These are phyloP conservation scores for Glaucidium brasilianum DNA, from an alignment of 2,113 vertebrate species.

Conservation along the genomic window DNA sequence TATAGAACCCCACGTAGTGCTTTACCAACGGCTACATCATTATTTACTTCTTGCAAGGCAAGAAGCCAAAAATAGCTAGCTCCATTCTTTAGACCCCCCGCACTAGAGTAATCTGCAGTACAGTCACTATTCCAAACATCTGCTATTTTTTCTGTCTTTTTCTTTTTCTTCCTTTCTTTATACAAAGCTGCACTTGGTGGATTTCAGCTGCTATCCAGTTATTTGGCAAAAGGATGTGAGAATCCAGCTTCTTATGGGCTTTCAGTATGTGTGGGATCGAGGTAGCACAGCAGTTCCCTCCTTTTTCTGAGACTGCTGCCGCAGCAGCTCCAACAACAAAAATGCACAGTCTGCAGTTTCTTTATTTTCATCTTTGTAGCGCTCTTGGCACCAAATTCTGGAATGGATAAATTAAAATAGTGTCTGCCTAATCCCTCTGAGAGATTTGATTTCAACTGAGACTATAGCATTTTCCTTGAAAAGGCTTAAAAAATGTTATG, in stretches of 20 bases:
- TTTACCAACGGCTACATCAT: neutral
- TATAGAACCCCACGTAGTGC: neutral
- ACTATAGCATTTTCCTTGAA: conserved; percentile 46
- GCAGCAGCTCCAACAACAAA: conserved; percentile 50
- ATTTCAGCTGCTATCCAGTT: conserved; percentile 47
- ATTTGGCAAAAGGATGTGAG: conserved; percentile 45
- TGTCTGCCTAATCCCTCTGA: conserved; percentile 60
- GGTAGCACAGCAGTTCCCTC: neutral
- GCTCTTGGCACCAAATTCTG: conserved; percentile 33
- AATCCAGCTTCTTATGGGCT: conserved; percentile 17
- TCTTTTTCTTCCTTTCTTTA: neutral
- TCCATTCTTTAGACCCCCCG: neutral
- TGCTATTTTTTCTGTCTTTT: neutral
- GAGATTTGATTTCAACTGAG: conserved; percentile 48
- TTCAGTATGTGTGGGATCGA: neutral
- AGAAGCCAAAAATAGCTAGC: neutral
- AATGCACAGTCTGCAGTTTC: conserved; percentile 45
- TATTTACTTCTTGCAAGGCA: neutral
- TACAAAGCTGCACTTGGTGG: conserved; percentile 9
- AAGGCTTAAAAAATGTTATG: conserved; percentile 2
- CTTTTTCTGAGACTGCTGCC: conserved; percentile 40
- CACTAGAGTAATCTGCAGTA: neutral
- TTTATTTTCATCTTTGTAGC: conserved; percentile 66
- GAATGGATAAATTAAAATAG: conserved; percentile 70
- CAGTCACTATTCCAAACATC: conserved; percentile 9